phyloP scores from a whole-genome alignment of 1,140 invertebrate species.

The Drosophila quadrilineata region DNA sequence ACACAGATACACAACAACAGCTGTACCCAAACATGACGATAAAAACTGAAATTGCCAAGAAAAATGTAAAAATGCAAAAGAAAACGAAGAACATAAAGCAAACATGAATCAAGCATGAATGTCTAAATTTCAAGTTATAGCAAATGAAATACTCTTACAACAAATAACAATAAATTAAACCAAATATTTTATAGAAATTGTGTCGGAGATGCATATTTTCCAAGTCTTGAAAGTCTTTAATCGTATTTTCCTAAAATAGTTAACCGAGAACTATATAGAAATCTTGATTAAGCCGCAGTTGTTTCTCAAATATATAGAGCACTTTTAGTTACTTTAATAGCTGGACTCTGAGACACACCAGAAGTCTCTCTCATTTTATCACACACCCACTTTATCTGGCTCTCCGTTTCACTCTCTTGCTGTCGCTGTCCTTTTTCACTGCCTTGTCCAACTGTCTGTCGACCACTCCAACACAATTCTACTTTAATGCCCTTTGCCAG shows the following conservation, averaged over 20 bases:
- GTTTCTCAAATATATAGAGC: too few relatives aligned
- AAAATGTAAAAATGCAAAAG: neutral
- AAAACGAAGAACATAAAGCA: neutral
- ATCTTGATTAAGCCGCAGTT: too few relatives aligned
- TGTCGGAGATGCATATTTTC: neutral
- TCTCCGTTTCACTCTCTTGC: too few relatives aligned
- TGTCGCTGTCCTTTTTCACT: too few relatives aligned
- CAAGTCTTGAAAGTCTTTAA: neutral
- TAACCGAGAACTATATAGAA: too few relatives aligned
- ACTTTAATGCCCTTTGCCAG: neutral
- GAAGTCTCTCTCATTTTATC: too few relatives aligned
- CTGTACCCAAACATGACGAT: conserved; percentile 24
- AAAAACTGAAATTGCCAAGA: conserved; percentile 24
- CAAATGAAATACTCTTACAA: conserved; percentile 7
- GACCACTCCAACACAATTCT: neutral
- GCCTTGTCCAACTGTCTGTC: neutral
- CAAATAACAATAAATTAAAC: neutral
- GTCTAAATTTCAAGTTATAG: neutral
- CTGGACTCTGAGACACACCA: too few relatives aligned
- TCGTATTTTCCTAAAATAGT: neutral
- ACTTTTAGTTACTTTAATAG: too few relatives aligned
- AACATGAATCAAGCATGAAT: neutral
- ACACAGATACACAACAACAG: conserved; percentile 1
- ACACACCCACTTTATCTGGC: too few relatives aligned
- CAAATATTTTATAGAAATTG: neutral